A percentile compares a stretch with the other conserved stretches of the same genome.
phyloP scores from a whole-genome alignment of 2,888 invertebrate genomes.

The Congeria kusceri region DNA sequence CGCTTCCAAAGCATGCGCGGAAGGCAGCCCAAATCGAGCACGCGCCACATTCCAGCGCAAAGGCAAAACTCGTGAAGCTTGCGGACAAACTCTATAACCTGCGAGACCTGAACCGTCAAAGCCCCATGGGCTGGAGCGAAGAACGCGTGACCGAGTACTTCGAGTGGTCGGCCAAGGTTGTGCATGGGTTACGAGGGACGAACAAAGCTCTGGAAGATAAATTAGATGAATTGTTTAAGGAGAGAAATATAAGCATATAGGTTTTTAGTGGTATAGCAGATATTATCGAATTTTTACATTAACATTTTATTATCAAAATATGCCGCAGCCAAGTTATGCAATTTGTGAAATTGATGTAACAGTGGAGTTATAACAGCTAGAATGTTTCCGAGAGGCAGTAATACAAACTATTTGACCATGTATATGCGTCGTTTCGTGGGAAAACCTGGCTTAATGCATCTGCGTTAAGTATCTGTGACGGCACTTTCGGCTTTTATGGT shows the following conservation, averaged over 20 bases:
- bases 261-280: not conserved
- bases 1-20: slow-evolving; percentile 88
- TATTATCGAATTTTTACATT: not conserved
- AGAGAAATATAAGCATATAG: slow-evolving; percentile 52
- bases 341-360: too few species aligned
- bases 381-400: too few species aligned
- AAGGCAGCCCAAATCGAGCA: slow-evolving; percentile 88
- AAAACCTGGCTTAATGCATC: too few species aligned
- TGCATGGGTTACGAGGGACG: slow-evolving; percentile 89
- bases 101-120: slow-evolving; percentile 88
- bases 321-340: too few species aligned
- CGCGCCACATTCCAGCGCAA: slow-evolving; percentile 87
- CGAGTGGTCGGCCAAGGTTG: slow-evolving; percentile 90
- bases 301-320: slow-evolving; percentile 12
- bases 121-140: slow-evolving; percentile 88
- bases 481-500: too few species aligned
- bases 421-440: too few species aligned
- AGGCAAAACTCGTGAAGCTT: slow-evolving; percentile 92
- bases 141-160: slow-evolving; percentile 89
- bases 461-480: too few species aligned
- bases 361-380: too few species aligned
- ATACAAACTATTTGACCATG: too few species aligned
- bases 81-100: slow-evolving; percentile 94
- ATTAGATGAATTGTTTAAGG: slow-evolving; percentile 78
- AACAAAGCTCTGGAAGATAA: slow-evolving; percentile 87